Percentiles rank a stretch among this genome's conserved stretches.
Evolutionary conservation across 1,140 invertebrate species (phyloP).

Genomic region (Brachystomella parvula): DNA sequence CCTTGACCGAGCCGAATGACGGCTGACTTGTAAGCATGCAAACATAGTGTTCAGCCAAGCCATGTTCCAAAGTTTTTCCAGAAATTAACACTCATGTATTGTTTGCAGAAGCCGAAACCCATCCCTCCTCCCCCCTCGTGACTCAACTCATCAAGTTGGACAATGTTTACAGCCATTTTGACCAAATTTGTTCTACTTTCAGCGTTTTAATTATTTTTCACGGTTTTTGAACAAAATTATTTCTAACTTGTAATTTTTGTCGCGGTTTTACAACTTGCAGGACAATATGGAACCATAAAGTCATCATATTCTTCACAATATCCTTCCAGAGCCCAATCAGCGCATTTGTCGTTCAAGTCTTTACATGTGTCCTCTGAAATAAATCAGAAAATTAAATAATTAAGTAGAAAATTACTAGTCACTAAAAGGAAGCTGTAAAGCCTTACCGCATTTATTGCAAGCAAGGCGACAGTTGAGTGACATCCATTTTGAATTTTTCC

Average conservation of each 20-base stretch:
- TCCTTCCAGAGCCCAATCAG: neutral
- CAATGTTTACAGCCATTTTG: too few relatives aligned
- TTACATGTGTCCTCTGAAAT: neutral
- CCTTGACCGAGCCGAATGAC: too few relatives aligned
- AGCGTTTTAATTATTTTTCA: neutral
- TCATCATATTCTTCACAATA: slow-evolving; percentile 12
- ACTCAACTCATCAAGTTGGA: too few relatives aligned
- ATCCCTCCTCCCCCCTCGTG: too few relatives aligned
- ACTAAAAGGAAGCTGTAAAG: neutral
- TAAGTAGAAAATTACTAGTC: neutral
- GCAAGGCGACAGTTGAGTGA: slow-evolving; percentile 4
- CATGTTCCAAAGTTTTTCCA: too few relatives aligned
- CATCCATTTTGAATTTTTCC: slow-evolving; percentile 15
- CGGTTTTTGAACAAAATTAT: neutral
- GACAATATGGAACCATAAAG: slow-evolving; percentile 14
- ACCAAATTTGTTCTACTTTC: neutral
- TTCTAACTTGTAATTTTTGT: too few relatives aligned
- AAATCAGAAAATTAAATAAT: neutral
- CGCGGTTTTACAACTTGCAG: neutral
- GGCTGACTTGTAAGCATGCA: too few relatives aligned
- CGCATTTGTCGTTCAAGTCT: neutral
- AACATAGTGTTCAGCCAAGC: too few relatives aligned
- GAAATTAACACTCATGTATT: too few relatives aligned
- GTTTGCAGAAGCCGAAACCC: too few relatives aligned
- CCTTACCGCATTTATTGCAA: slow-evolving; percentile 15